Evolutionary conservation across 2,888 invertebrate genomes (phyloP).

Genomic region (Melanophora roralis): DNA sequence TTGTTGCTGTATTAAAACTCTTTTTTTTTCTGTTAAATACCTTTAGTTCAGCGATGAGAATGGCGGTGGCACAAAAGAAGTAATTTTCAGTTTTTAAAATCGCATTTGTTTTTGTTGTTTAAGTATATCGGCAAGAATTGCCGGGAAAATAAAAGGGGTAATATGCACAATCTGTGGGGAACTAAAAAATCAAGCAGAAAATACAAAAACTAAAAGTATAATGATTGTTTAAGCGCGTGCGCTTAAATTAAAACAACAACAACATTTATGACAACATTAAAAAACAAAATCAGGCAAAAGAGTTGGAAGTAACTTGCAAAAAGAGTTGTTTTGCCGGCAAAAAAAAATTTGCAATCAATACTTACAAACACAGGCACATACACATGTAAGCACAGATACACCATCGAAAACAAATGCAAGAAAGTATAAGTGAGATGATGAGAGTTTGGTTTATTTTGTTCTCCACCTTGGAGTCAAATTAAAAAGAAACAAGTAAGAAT

Average conservation of each 20-base stretch:
- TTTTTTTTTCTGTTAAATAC: slow-evolving; percentile 22
- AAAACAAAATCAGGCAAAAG: slow-evolving; percentile 43
- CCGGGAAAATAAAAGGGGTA: not conserved
- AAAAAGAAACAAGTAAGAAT: no score
- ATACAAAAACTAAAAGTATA: not conserved
- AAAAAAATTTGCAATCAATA: slow-evolving; percentile 55
- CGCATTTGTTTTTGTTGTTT: not conserved
- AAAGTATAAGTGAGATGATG: slow-evolving; percentile 51
- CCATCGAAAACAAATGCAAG: slow-evolving; percentile 10
- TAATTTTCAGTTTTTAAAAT: slow-evolving; percentile 18
- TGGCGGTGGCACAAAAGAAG: slow-evolving; percentile 32
- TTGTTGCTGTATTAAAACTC: slow-evolving; percentile 4
- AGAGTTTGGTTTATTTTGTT: slow-evolving; percentile 19
- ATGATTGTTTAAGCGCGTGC: slow-evolving; percentile 51
- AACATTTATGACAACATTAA: not conserved
- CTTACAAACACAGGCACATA: not conserved
- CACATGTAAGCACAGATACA: not conserved
- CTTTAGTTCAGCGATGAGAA: slow-evolving; percentile 37
- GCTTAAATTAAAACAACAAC: slow-evolving; percentile 39
- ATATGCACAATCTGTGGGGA: slow-evolving; percentile 52
- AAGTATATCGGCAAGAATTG: not conserved
- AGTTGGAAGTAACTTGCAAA: slow-evolving; percentile 39
- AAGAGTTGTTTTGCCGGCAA: slow-evolving; percentile 50
- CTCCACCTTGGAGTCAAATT: slow-evolving; percentile 33
- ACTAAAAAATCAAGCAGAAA: slow-evolving; percentile 11